Evolutionary conservation across 2,113 vertebrate species (phyloP).

Genomic region (Brevimyrus niger): DNA sequence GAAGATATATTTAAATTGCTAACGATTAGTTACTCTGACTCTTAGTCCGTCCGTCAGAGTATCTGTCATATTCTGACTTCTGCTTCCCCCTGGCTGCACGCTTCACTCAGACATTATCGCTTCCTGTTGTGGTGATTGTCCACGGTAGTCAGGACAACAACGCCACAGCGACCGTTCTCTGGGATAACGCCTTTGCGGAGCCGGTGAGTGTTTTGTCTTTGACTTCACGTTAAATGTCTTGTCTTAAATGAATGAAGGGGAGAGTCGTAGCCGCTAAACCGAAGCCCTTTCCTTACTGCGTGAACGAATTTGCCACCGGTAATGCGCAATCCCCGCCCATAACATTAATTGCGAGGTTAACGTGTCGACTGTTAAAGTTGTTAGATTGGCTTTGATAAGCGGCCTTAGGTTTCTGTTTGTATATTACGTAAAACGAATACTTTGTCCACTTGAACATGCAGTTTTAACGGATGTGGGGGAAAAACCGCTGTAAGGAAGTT

Average conservation of each 20-base stretch:
- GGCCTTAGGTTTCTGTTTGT: constrained; percentile 4
- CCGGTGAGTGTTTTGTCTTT: constrained; percentile 58
- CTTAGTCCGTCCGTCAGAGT: not conserved
- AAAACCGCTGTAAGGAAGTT: not conserved
- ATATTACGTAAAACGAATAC: not conserved
- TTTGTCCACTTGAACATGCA: not conserved
- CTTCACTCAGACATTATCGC: constrained; percentile 71
- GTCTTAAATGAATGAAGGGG: not conserved
- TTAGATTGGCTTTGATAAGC: not conserved
- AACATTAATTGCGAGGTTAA: not conserved
- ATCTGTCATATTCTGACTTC: not conserved
- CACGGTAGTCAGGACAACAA: constrained; percentile 96
- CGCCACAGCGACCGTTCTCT: constrained; percentile 84
- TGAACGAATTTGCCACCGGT: not conserved
- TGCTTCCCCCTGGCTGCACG: not conserved
- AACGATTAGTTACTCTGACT: not conserved
- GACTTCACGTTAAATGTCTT: not conserved
- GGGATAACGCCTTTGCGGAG: constrained; percentile 93
- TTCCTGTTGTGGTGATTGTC: constrained; percentile 91
- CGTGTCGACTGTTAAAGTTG: not conserved
- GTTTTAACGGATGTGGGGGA: not conserved
- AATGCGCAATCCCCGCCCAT: not conserved
- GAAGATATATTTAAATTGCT: not conserved
- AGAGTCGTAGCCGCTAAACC: not conserved
- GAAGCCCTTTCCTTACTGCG: not conserved